Evolutionary conservation across 2,888 invertebrate genomes (phyloP).

Genomic region (Steinernema hermaphroditum): DNA sequence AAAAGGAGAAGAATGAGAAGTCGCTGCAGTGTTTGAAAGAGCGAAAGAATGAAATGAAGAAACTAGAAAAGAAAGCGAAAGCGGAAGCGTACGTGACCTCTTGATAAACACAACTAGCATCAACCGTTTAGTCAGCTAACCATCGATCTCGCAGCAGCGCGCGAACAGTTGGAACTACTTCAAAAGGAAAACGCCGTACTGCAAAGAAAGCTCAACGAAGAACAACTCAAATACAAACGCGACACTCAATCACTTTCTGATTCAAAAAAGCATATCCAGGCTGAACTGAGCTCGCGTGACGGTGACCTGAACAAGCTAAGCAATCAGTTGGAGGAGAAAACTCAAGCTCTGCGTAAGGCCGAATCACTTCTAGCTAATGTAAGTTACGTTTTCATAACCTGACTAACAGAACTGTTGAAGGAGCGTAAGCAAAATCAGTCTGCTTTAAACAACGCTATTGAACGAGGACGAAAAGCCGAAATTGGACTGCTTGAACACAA

Average conservation of each 20-base stretch:
- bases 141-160: background rate
- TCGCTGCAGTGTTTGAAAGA: slow-evolving; percentile 35
- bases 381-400: slow-evolving; percentile 28
- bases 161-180: background rate
- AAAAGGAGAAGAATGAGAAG: slow-evolving; percentile 30
- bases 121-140: slow-evolving; percentile 1
- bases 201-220: slow-evolving; percentile 44
- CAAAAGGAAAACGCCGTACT: slow-evolving; percentile 29
- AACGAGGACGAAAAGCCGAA: slow-evolving; percentile 58
- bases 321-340: slow-evolving; percentile 54
- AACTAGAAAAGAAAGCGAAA: slow-evolving; percentile 57
- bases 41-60: slow-evolving; percentile 57
- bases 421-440: slow-evolving; percentile 36
- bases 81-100: background rate
- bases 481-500: slow-evolving; percentile 52
- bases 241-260: slow-evolving; percentile 50
- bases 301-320: slow-evolving; percentile 47
- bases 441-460: slow-evolving; percentile 40
- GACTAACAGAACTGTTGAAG: background rate
- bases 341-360: slow-evolving; percentile 41
- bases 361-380: slow-evolving; percentile 48
- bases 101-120: background rate
- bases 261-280: slow-evolving; percentile 47
- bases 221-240: slow-evolving; percentile 40
- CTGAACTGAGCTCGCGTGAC: slow-evolving; percentile 48